phyloP scores from a whole-genome alignment of 1,140 invertebrate species.

The Drosophila nasuta region DNA sequence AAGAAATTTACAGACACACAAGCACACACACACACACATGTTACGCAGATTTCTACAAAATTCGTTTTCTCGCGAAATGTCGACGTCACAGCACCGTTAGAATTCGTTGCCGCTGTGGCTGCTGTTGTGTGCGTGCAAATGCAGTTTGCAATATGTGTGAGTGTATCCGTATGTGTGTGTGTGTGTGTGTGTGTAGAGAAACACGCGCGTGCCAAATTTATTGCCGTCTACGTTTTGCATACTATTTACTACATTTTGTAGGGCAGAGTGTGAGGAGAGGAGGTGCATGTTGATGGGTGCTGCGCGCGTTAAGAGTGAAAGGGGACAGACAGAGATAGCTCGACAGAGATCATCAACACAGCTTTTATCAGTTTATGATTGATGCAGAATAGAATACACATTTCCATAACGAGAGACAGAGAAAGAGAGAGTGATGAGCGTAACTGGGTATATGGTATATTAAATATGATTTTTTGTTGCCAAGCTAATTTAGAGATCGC shows the following conservation, averaged over 20 bases:
- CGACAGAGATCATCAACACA: constrained; percentile 2
- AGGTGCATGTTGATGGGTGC: not conserved
- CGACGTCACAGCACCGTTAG: not conserved
- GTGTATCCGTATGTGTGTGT: not conserved
- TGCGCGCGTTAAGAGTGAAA: not conserved
- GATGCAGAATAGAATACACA: not conserved
- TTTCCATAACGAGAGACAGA: too few relatives aligned
- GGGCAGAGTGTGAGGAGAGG: not conserved
- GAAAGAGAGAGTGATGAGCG: too few relatives aligned
- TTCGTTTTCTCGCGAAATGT: constrained; percentile 10
- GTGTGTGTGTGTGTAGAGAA: constrained; percentile 5
- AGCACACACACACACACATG: not conserved
- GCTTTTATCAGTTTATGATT: constrained; percentile 16
- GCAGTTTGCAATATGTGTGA: not conserved
- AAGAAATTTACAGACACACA: not conserved
- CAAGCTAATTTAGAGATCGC: constrained; percentile 8
- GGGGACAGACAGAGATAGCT: not conserved
- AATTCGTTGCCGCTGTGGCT: not conserved
- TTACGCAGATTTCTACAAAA: not conserved
- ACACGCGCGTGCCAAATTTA: constrained; percentile 18
- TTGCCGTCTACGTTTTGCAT: constrained; percentile 13
- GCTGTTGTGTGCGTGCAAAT: not conserved
- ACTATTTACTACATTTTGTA: not conserved
- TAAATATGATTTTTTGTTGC: not conserved
- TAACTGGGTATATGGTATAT: too few relatives aligned